Evolutionary conservation across 2,888 invertebrate genomes (phyloP).

Genomic region (Drosophila suboccidentalis): DNA sequence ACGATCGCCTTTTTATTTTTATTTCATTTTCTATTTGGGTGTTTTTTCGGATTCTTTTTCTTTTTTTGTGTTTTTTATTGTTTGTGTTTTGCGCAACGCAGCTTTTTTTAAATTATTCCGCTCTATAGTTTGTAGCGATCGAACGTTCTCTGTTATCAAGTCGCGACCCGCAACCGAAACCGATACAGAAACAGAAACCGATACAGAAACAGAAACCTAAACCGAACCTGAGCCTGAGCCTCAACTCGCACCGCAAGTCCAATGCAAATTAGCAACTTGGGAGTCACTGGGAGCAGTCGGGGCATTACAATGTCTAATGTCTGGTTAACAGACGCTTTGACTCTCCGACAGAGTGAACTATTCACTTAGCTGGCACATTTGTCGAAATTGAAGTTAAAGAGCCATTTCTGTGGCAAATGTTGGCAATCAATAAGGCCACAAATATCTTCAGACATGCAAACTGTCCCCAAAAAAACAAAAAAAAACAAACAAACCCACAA

Average conservation of each 20-base stretch:
- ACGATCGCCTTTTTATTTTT: constrained; percentile 77
- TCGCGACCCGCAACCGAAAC: constrained; percentile 48
- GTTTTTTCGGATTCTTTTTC: constrained; percentile 19
- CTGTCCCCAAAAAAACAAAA: constrained; percentile 29
- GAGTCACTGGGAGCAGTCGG: constrained; percentile 44
- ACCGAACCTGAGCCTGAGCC: constrained; percentile 5
- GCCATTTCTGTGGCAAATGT: constrained; percentile 64
- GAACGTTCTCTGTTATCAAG: constrained; percentile 66
- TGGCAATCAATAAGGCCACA: constrained; percentile 69
- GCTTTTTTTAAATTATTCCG: constrained; percentile 60
- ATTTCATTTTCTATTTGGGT: constrained; percentile 75
- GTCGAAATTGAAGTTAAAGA: constrained; percentile 58
- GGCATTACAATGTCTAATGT: constrained; percentile 72
- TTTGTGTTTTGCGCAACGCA: constrained; percentile 42
- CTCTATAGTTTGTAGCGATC: constrained; percentile 63
- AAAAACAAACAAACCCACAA: constrained; percentile 45
- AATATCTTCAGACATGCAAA: constrained; percentile 73
- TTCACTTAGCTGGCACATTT: constrained; percentile 60
- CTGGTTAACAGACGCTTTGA: constrained; percentile 44
- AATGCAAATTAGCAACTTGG: constrained; percentile 60
- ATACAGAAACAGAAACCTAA: constrained; percentile 23
- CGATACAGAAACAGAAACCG: not conserved
- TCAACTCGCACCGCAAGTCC: constrained; percentile 20
- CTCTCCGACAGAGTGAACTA: constrained; percentile 24
- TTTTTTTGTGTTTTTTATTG: constrained; percentile 10